Evolutionary conservation across 2,797 vertebrate species (phyloP).

Genomic region (Bovichtus diacanthus): DNA sequence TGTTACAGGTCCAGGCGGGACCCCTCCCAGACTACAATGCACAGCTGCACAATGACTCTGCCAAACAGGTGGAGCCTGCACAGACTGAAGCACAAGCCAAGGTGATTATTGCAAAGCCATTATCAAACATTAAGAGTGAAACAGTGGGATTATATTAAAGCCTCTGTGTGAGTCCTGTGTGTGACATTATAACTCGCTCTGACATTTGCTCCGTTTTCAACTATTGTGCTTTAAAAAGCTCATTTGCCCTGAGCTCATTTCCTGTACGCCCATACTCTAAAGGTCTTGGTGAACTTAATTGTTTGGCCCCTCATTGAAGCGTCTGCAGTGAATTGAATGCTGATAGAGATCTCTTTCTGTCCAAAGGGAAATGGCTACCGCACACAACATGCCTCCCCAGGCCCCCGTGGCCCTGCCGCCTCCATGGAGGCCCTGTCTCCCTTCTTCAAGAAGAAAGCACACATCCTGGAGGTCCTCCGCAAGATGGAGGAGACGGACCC

Average conservation of each 20-base stretch:
- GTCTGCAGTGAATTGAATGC: not conserved
- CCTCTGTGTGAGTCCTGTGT: constrained; percentile 8
- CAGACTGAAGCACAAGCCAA: constrained; percentile 87
- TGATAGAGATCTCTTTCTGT: constrained; percentile 58
- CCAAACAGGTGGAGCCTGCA: constrained; percentile 82
- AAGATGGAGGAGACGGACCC: constrained; percentile 96
- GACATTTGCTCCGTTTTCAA: constrained; percentile 55
- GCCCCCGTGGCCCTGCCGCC: constrained; percentile 77
- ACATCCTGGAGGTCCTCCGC: constrained; percentile 95
- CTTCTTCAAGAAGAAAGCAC: constrained; percentile 97
- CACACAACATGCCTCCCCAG: constrained; percentile 82
- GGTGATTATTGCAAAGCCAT: constrained; percentile 69
- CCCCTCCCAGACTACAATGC: constrained; percentile 84
- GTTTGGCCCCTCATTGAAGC: constrained; percentile 16
- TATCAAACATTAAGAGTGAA: constrained; percentile 5
- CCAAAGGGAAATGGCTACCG: constrained; percentile 84
- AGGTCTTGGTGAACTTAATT: constrained; percentile 43
- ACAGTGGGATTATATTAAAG: not conserved
- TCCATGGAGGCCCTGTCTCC: constrained; percentile 94
- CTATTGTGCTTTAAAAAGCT: constrained; percentile 57
- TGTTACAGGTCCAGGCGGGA: constrained; percentile 82
- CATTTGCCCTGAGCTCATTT: constrained; percentile 54
- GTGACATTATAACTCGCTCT: constrained; percentile 2
- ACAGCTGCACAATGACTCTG: constrained; percentile 83
- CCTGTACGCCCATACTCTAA: constrained; percentile 52